phyloP scores from a whole-genome alignment of 1,140 invertebrate species.

The Eueides isabella region DNA sequence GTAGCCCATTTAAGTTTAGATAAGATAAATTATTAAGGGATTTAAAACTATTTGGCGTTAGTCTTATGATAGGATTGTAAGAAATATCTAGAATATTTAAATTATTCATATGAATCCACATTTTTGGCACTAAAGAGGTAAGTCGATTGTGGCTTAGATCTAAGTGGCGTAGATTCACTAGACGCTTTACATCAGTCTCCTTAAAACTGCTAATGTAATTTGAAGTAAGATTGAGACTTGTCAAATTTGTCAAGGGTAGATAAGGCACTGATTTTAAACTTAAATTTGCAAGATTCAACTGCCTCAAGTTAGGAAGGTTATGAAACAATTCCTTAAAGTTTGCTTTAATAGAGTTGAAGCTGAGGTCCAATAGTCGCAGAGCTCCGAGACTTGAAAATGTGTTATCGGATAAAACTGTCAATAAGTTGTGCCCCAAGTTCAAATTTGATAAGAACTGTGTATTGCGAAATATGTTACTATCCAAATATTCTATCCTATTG shows the following conservation, averaged over 20 bases:
- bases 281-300: constrained; percentile 88
- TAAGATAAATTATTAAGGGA: constrained; percentile 82
- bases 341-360: constrained; percentile 89
- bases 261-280: constrained; percentile 88
- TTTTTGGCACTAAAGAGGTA: constrained; percentile 84
- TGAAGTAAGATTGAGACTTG: constrained; percentile 88
- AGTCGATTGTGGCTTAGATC: constrained; percentile 87
- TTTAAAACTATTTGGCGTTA: constrained; percentile 82
- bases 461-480: constrained; percentile 92
- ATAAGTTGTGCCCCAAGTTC: constrained; percentile 90
- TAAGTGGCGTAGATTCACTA: constrained; percentile 85
- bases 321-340: constrained; percentile 96
- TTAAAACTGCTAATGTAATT: constrained; percentile 86
- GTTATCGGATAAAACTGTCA: constrained; percentile 93
- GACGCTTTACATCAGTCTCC: constrained; percentile 84
- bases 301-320: constrained; percentile 90
- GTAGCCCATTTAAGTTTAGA: constrained; percentile 82
- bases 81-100: constrained; percentile 86
- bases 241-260: constrained; percentile 87
- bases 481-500: constrained; percentile 93
- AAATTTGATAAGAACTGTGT: constrained; percentile 90
- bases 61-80: constrained; percentile 85
- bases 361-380: constrained; percentile 90
- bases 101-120: constrained; percentile 83
- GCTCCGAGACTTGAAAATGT: constrained; percentile 92